A percentile compares a stretch with the other conserved stretches of the same genome.
phyloP scores from a whole-genome alignment of 2,888 invertebrate species.

The Calameuta filiformis region DNA sequence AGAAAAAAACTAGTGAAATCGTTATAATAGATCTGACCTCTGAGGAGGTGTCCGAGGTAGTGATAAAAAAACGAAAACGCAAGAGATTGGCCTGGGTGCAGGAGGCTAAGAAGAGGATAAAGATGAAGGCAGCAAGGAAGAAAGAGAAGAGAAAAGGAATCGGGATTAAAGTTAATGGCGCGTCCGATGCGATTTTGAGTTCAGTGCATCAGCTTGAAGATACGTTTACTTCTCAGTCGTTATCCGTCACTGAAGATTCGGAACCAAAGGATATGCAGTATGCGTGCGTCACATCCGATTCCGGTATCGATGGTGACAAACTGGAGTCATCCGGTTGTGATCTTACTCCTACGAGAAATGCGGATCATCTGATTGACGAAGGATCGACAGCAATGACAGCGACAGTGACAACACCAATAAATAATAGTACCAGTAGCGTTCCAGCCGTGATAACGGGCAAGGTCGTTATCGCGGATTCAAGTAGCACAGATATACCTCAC shows the following conservation, averaged over 20 bases:
- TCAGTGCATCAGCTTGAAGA: conserved; percentile 22
- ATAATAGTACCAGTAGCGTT: not conserved
- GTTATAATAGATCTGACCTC: conserved; percentile 57
- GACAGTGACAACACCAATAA: not conserved
- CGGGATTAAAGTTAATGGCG: not conserved
- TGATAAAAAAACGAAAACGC: conserved; percentile 44
- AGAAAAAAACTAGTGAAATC: conserved; percentile 47
- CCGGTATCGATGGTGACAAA: conserved; percentile 9
- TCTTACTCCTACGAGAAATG: not conserved
- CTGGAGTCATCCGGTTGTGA: not conserved
- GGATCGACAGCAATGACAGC: not conserved
- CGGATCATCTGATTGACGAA: not conserved
- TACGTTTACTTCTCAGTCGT: conserved; percentile 12
- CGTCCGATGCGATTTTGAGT: not conserved
- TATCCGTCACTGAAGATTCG: not conserved
- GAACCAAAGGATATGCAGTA: not conserved
- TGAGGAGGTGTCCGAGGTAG: conserved; percentile 46
- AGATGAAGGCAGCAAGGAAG: conserved; percentile 13
- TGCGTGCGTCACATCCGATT: conserved; percentile 1
- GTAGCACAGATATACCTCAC: not conserved
- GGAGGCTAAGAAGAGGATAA: conserved; percentile 38
- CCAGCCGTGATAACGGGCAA: not conserved
- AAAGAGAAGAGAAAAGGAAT: conserved; percentile 18
- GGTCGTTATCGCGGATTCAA: not conserved
- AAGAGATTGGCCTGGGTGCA: conserved; percentile 49